Evolutionary conservation across 35 echinoderm and acorn worm species (phyloP), one percentile per base, ranked within the genome.

Genomic region (Hemicentrotus pulcherrimus): DNA sequence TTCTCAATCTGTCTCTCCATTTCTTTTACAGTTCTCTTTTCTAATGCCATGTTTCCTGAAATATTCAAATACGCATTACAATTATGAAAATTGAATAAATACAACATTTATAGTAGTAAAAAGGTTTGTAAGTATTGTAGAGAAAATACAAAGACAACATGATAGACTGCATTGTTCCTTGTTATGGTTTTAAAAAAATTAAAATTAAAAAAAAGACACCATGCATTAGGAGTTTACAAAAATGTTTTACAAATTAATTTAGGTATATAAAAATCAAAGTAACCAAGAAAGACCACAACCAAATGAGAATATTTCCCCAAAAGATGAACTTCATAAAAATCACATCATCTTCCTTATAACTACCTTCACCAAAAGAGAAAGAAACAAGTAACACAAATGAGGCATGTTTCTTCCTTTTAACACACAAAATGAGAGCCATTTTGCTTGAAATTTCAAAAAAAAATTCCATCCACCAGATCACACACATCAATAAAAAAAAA

Each of bases 1-100:
- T 90, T 88, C 30, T 99, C 98, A 6, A 71, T 46, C 18, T 96
- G 48, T 70, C 94, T 97, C 41, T 96, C 96, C 86, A 91, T 96
- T 58, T 96, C 96, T 95, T 92, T 97, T 46, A 89, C 46, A 24
- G 86, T 95, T 95, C 91, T 96, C 46, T 95, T 95, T 94, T 97
- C 96, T 12, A 95, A 92, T 91, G 96, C 95, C 86, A 99, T 88
- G 59, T 97, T 88, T 86, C 91, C 98, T 99, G 95, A 33, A 70
- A 78, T 22, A 78, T 78, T 28, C 19, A 78, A 24, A 78, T 28
- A 6, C 1, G 8, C 65, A 78, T 28, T 5, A 2, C 0, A 28
- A 78, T 78, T 78, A 78, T 78, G 4, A 22, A 55, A 55, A 28
- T 78, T 7, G n/a, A 78, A 78, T 59, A 41, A 1, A 59, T 13